Percentiles rank a stretch among this genome's conserved stretches.
These are phyloP conservation scores for Axis porcinus DNA, from an alignment of 2,113 vertebrate genomes.

Conservation along the genomic window DNA sequence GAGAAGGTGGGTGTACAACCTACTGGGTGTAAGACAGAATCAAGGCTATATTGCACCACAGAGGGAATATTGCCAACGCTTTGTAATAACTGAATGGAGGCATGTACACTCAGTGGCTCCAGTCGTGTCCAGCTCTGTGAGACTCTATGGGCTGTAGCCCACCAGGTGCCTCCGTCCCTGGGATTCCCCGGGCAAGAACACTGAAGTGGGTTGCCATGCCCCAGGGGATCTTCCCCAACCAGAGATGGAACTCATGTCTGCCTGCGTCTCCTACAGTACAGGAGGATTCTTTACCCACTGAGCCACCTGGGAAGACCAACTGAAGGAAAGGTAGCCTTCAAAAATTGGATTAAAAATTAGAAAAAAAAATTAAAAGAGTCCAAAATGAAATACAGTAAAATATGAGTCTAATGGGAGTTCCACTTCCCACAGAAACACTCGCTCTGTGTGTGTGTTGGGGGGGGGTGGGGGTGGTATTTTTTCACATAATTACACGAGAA, in stretches of 20 bases:
- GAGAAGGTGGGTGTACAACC: neutral
- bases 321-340: neutral
- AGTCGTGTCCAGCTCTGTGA: neutral
- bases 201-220: neutral
- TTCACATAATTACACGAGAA: neutral
- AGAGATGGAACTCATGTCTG: neutral
- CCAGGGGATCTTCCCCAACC: neutral
- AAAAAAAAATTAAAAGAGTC: neutral
- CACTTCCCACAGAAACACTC: neutral
- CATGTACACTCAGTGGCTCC: rapidly evolving
- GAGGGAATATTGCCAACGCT: neutral
- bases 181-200: neutral
- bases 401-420: neutral
- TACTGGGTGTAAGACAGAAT: neutral
- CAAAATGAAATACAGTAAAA: neutral
- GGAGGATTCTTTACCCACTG: neutral
- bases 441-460: rapidly evolving
- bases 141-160: neutral
- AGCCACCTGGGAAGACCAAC: neutral
- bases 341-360: neutral
- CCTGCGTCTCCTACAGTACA: neutral
- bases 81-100: neutral
- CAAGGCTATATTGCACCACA: neutral
- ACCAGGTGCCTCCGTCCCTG: neutral
- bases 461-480: rapidly evolving